Evolutionary conservation across 2,113 vertebrate species (phyloP).

Genomic region (Seriola rivoliana): DNA sequence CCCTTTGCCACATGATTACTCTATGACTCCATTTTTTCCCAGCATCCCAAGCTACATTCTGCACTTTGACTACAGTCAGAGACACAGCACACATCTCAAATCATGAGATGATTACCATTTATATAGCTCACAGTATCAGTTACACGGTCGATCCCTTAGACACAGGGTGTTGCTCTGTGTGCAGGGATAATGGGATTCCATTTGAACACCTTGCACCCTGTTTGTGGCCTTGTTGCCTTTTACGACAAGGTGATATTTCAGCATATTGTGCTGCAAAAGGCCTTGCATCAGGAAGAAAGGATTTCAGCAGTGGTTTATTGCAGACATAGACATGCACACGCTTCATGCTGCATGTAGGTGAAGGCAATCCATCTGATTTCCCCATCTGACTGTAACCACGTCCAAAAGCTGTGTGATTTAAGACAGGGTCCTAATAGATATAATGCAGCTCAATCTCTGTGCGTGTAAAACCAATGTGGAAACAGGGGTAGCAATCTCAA

Average conservation of each 20-base stretch:
- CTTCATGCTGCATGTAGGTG: slow-evolving; percentile 2
- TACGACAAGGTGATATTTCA: slow-evolving; percentile 67
- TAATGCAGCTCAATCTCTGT: slow-evolving; percentile 25
- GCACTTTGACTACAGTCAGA: slow-evolving; percentile 35
- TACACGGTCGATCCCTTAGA: slow-evolving; percentile 35
- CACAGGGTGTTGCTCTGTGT: slow-evolving; percentile 21
- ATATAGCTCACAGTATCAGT: slow-evolving; percentile 57
- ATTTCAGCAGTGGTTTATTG: slow-evolving; percentile 58
- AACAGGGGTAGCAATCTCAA: slow-evolving; percentile 52
- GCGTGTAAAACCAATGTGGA: slow-evolving; percentile 42
- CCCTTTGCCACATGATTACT: slow-evolving; percentile 25
- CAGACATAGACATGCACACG: slow-evolving; percentile 17
- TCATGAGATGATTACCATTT: slow-evolving; percentile 69
- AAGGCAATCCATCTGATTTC: slow-evolving; percentile 61
- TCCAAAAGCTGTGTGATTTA: slow-evolving; percentile 59
- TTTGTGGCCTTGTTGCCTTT: slow-evolving; percentile 61
- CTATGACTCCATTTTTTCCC: slow-evolving; percentile 1
- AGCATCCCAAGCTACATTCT: neutral
- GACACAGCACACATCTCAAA: slow-evolving; percentile 3
- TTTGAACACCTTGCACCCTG: slow-evolving; percentile 50
- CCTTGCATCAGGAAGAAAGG: slow-evolving; percentile 23
- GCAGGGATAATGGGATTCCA: slow-evolving; percentile 64
- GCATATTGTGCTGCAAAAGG: slow-evolving; percentile 11
- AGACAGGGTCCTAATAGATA: slow-evolving; percentile 42
- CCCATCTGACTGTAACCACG: slow-evolving; percentile 37